Evolutionary conservation across 2,888 invertebrate genomes (phyloP), one percentile per base, ranked within the genome.

Genomic region (Cynaeus angustus): DNA sequence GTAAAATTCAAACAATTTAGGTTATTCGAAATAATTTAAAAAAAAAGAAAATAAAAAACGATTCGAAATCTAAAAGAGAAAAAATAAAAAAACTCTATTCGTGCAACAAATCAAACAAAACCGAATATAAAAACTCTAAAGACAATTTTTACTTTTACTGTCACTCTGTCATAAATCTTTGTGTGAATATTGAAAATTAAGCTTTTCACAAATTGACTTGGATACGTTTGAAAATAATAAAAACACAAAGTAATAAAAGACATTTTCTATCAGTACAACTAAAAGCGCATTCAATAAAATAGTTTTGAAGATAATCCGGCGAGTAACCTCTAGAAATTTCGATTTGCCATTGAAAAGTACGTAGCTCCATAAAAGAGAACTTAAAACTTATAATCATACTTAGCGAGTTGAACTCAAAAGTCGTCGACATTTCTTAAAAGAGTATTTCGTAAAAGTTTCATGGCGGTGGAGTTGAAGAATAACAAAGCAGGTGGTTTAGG

Each of bases 401-500:
- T 33, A 33, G 33, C 33, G 7, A 33, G 33, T 33, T 33, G 33
- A 33, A 33, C 9, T 7, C 3, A 33, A n/a, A 33, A 33, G 33
- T 33, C 33, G 33, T 33, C 7, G 33, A 33, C n/a, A 33, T 33
- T 33, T 33, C n/a, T 33, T 9, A 1, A 33, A 33, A 33, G 33
- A 33, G 33, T 33, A 33, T 7, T 33, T n/a, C 9, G 33, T 7
- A 33, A 33, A 33, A 33, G 33, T 33, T 33, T 33, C 33, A n/a
- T 33, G 7, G n/a, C 33, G 33, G 33, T 33, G n/a, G 6, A 33
- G 33, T 33, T n/a, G 26, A 48, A 21, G 48, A 28, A 48, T 48
- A 48, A 48, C 48, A 48, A 48, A 48, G 26, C 26, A 48, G 21
- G 10, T 26, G 48, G 48, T 48, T 21, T 48, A 26, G 21, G 21